Evolutionary conservation across 2,113 vertebrate species (phyloP), one percentile per base, ranked within the genome.

Genomic region (Silurus asotus): DNA sequence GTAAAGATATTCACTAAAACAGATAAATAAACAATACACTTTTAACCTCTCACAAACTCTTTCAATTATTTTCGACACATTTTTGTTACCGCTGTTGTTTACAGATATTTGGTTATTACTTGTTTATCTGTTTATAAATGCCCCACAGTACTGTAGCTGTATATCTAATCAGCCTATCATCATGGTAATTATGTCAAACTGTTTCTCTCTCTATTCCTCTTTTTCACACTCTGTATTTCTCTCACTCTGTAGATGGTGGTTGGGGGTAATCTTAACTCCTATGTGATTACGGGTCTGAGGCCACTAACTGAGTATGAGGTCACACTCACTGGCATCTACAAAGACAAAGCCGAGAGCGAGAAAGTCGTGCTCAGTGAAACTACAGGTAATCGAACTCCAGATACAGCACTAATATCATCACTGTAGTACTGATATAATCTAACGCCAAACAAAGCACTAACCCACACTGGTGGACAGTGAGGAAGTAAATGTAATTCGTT

Each of bases 251-350:
- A 87, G 85, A 51, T 91, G 65, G 87, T 96, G 88, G 87, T 99
- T 70, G 92, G 93, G 17, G 96, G 96, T 82, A 94, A 96, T 0
- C 28, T 92, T 13, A 95, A 96, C 91, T 95, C 92, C 0, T 92
- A 97, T 23, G 70, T 97, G 65, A 92, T 99, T 37, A 93, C 92
- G 65, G 96, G 94, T 20, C 94, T 99, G 65, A 87, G 92, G 14
- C 94, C 96, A 0, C 23, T 91, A 67, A 96, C 95, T 0, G 96
- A 98, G 80, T 99, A 99, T 49, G 96, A 98, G 87, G 96, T 99
- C 59, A 95, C 96, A 0, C 93, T 99, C 3, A 90, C 96, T 25
- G 98, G 96, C 4, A 87, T 97, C 20, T 97, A 97, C 86, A 89
- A 87, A 0, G 96, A 98, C 49, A 95, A 98, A 59, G 93, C 90